Evolutionary conservation across 1,140 invertebrate genomes (phyloP).

Genomic region (Elymnias hypermnestra): DNA sequence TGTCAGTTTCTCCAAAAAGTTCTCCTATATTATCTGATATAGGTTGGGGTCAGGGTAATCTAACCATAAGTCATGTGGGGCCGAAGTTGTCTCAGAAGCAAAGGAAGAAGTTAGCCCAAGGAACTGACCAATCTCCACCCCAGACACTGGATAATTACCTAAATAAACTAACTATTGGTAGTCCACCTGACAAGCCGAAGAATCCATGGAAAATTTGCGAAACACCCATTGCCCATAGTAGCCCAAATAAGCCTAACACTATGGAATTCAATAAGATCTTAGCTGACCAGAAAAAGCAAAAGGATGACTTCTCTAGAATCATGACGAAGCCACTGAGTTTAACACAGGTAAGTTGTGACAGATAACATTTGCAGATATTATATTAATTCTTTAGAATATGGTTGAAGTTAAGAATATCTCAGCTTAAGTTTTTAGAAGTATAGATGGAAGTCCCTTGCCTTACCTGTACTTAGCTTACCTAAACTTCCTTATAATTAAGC

Average conservation of each 20-base stretch:
- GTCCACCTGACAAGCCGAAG: constrained; percentile 47
- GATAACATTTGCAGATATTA: no score
- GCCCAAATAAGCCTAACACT: constrained; percentile 40
- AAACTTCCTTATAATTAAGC: no score
- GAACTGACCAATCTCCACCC: constrained; percentile 30
- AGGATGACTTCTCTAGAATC: constrained; percentile 77
- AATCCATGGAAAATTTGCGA: constrained; percentile 70
- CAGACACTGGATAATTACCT: constrained; percentile 53
- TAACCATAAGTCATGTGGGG: constrained; percentile 59
- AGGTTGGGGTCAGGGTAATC: constrained; percentile 34
- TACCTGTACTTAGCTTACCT: no score
- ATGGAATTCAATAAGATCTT: constrained; percentile 77
- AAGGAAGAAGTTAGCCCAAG: constrained; percentile 73
- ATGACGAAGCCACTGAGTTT: constrained; percentile 79
- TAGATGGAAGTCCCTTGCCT: no score
- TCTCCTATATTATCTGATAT: constrained; percentile 18
- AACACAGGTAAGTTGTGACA: constrained; percentile 76
- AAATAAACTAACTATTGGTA: constrained; percentile 45
- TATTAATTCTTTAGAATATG: no score
- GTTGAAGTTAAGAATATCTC: no score
- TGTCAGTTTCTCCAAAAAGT: constrained; percentile 52
- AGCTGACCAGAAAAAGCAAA: constrained; percentile 78
- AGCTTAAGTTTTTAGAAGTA: no score
- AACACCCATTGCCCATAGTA: constrained; percentile 37
- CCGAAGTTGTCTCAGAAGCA: constrained; percentile 80